phyloP scores from a whole-genome alignment of 1,140 invertebrate species.

The Pseudomyrmex concolor region DNA sequence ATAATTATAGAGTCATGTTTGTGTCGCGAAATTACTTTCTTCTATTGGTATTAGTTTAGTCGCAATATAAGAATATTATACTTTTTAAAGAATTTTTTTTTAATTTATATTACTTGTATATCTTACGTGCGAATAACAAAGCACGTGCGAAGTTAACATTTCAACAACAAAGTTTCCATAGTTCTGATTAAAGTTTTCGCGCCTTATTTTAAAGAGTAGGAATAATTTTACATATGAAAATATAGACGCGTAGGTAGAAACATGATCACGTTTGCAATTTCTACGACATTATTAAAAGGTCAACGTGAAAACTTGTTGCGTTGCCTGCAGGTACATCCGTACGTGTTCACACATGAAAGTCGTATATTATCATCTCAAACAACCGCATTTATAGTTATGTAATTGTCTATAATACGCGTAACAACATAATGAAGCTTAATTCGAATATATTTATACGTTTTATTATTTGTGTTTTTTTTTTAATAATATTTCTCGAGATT shows the following conservation, averaged over 20 bases:
- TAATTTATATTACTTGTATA: neutral
- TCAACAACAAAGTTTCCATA: too few species aligned
- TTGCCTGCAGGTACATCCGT: conserved; percentile 25
- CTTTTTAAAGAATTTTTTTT: neutral
- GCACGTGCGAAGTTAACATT: too few species aligned
- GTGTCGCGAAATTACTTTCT: neutral
- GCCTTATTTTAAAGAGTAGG: too few species aligned
- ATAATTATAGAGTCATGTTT: conserved; percentile 2
- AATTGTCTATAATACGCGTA: conserved; percentile 10
- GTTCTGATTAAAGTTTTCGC: too few species aligned
- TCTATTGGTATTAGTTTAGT: neutral
- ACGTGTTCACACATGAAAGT: conserved; percentile 55
- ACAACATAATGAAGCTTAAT: conserved; percentile 5
- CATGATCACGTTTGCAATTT: conserved; percentile 44
- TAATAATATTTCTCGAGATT: neutral
- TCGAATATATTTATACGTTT: neutral
- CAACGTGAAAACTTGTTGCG: conserved; percentile 39
- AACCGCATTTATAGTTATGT: conserved; percentile 41
- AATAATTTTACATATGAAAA: neutral
- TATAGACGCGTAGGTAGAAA: neutral
- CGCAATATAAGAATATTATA: neutral
- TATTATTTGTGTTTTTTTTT: neutral
- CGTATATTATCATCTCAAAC: conserved; percentile 31
- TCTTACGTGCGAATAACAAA: neutral
- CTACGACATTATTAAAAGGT: conserved; percentile 73